A percentile compares a stretch with the other conserved stretches of the same genome.
Conservation (phyloP, 2,888 invertebrate species). For the Embidobia sp. region DNA sequence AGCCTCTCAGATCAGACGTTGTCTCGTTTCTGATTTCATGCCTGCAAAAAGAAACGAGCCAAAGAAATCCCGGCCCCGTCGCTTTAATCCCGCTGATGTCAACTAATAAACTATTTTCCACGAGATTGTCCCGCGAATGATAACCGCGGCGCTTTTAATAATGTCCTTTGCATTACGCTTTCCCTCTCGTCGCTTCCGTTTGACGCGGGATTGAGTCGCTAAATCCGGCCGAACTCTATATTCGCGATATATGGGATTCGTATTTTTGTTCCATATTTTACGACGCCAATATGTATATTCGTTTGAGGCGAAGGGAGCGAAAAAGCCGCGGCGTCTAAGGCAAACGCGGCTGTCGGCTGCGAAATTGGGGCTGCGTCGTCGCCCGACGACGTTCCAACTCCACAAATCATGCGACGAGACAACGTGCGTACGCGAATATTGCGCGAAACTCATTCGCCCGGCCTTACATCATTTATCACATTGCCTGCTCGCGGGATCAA, state of each 20-base stretch:
- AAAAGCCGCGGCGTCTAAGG: slow-evolving; percentile 60
- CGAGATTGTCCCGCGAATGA: not conserved
- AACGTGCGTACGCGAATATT: slow-evolving; percentile 66
- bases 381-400: slow-evolving; percentile 62
- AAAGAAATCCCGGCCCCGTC: slow-evolving; percentile 43
- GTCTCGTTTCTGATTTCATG: slow-evolving; percentile 62
- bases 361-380: slow-evolving; percentile 63
- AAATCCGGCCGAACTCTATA: slow-evolving; percentile 49
- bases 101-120: slow-evolving; percentile 39
- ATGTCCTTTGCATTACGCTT: no score
- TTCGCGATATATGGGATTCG: slow-evolving; percentile 51
- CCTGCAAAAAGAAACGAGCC: slow-evolving; percentile 47
- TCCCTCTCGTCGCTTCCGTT: no score
- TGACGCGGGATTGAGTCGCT: slow-evolving; percentile 31
- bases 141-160: slow-evolving; percentile 21
- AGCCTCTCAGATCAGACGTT: slow-evolving; percentile 65
- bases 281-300: slow-evolving; percentile 58
- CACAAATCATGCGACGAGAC: slow-evolving; percentile 65
- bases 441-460: slow-evolving; percentile 60
- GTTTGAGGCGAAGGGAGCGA: slow-evolving; percentile 57
- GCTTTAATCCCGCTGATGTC: slow-evolving; percentile 27
- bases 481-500: slow-evolving; percentile 32
- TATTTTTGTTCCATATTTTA: slow-evolving; percentile 64
- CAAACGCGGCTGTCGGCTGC: slow-evolving; percentile 59
- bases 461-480: slow-evolving; percentile 60